Evolutionary conservation across 30 jellyfish, hydroid and myxozoan genomes (phyloP).

Genomic region (Hydra vulgaris): DNA sequence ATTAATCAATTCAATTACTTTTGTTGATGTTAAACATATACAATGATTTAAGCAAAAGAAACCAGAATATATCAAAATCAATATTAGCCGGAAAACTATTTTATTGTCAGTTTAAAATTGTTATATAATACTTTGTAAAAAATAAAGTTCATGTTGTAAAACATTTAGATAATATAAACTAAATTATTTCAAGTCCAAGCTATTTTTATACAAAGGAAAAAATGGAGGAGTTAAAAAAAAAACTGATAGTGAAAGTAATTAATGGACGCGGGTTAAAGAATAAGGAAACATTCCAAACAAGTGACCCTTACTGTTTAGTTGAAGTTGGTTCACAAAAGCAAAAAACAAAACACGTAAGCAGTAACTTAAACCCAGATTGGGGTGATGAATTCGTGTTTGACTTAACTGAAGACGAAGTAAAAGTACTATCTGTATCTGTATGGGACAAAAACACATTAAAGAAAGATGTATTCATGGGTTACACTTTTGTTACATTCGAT

Average conservation of each 20-base stretch:
- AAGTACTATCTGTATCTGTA: slow-evolving; percentile 47
- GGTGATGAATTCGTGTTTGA: slow-evolving; percentile 47
- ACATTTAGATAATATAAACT: too few relatives aligned
- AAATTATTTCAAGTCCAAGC: too few relatives aligned
- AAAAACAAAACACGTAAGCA: slow-evolving; percentile 56
- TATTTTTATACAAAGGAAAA: too few relatives aligned
- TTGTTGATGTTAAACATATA: too few relatives aligned
- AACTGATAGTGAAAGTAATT: slow-evolving; percentile 38
- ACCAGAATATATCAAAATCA: too few relatives aligned
- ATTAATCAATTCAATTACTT: too few relatives aligned
- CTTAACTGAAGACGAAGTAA: slow-evolving; percentile 30
- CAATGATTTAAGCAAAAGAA: too few relatives aligned
- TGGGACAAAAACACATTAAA: slow-evolving; percentile 82
- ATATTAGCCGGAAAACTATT: too few relatives aligned
- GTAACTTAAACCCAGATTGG: slow-evolving; percentile 78
- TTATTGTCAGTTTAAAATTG: too few relatives aligned
- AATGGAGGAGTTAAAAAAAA: slow-evolving; percentile 4
- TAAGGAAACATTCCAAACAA: slow-evolving; percentile 71
- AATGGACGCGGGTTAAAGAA: slow-evolving; percentile 46
- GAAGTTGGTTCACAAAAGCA: slow-evolving; percentile 47
- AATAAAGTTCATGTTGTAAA: too few relatives aligned
- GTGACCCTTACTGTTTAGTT: slow-evolving; percentile 81
- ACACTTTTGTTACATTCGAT: slow-evolving; percentile 35
- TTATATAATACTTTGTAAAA: too few relatives aligned
- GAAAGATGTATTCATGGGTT: slow-evolving; percentile 77